These are phyloP conservation scores for Oscheius myriophilus DNA, from an alignment of 2,888 invertebrate species.

Conservation along the genomic window DNA sequence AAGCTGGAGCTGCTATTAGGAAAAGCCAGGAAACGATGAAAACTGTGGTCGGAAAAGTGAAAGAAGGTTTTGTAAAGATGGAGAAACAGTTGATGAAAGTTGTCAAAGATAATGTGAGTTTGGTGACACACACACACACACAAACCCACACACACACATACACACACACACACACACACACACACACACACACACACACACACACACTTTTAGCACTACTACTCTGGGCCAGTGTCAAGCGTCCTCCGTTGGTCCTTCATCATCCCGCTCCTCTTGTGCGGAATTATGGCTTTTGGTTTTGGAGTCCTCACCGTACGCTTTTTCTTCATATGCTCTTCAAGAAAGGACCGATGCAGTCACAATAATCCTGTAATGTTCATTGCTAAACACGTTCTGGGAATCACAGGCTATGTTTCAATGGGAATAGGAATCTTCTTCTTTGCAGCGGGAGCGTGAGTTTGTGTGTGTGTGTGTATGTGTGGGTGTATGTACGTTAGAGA, in stretches of 20 bases:
- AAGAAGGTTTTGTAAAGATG: constrained; percentile 6
- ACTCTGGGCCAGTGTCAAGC: neutral
- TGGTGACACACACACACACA: too few species aligned
- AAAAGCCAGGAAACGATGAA: neutral
- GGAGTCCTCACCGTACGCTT: neutral
- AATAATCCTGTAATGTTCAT: too few species aligned
- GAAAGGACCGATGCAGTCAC: too few species aligned
- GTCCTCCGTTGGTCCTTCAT: neutral
- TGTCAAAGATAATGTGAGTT: neutral
- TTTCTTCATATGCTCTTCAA: neutral
- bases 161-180: too few species aligned
- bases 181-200: too few species aligned
- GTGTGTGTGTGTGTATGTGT: neutral
- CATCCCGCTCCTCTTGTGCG: neutral
- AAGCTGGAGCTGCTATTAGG: neutral
- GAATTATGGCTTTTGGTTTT: constrained; percentile 3
- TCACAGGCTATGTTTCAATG: constrained; percentile 16
- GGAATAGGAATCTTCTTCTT: constrained; percentile 5
- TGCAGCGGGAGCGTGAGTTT: constrained; percentile 1
- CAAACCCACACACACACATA: too few species aligned
- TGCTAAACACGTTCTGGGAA: constrained; percentile 6
- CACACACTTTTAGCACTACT: neutral
- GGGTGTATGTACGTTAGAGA: neutral
- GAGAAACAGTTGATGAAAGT: neutral
- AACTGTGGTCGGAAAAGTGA: neutral